Evolutionary conservation across 2,113 vertebrate species (phyloP).

Genomic region (Scalopus aquaticus): DNA sequence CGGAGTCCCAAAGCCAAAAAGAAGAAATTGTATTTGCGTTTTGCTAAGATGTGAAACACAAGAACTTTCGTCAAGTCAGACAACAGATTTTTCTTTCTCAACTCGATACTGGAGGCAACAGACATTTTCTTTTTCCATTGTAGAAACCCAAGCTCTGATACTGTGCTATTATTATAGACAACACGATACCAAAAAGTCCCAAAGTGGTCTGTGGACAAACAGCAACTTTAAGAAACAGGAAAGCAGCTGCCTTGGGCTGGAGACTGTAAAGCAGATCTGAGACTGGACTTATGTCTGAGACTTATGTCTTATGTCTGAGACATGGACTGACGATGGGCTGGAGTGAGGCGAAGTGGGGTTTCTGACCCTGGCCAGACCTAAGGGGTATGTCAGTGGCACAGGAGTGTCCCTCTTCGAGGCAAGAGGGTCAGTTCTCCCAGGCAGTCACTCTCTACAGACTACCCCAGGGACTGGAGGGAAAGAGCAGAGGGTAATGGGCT

Average conservation of each 20-base stretch:
- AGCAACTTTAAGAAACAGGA: not conserved
- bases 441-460: not conserved
- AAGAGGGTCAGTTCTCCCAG: not conserved
- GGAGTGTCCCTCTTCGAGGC: not conserved
- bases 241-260: not conserved
- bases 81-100: not conserved
- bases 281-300: no score
- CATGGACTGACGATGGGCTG: not conserved
- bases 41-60: not conserved
- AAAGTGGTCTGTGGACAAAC: not conserved
- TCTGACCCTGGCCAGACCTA: not conserved
- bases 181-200: not conserved
- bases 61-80: not conserved
- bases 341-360: not conserved
- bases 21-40: not conserved
- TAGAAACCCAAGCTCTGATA: not conserved
- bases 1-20: not conserved
- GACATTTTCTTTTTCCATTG: not conserved
- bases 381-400: not conserved
- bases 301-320: no score
- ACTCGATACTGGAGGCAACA: not conserved
- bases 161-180: not conserved
- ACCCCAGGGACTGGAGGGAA: not conserved
- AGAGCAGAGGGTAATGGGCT: rapidly evolving
- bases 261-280: not conserved